Evolutionary conservation across 2,113 vertebrate species (phyloP), one percentile per base, ranked within the genome.

Genomic region (Gasterosteus aculeatus): DNA sequence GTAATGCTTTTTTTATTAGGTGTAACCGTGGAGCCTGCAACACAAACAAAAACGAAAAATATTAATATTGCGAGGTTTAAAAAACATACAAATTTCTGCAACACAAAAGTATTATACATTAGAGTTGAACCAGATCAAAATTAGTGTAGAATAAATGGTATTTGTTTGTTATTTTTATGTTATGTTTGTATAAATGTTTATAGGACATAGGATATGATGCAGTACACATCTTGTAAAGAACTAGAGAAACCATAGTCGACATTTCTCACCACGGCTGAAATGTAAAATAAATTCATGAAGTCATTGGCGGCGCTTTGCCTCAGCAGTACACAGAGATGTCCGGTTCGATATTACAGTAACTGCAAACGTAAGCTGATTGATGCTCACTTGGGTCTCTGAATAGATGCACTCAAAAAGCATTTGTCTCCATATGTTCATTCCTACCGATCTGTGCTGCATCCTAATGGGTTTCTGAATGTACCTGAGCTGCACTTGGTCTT

Each of bases 401-500:
- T 56, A 61, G 39, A 42, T 47, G 35, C 53, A 47, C 69, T 78
- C 44, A 41, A 54, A 63, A 63, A 63, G 10, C 7, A 15, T n/a
- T 44, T 22, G 31, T 35, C 22, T 64, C 12, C 15, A 18, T 10
- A 26, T 57, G 5, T 71, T 67, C 72, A 35, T 80, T 53, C 33
- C 11, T 39, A 18, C 3, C 10, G 19, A 42, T 26, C 31, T 2
- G n/a, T n/a, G 39, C 49, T 39, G 9, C 49, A 57, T 41, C 14
- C 2, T 1, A 14, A 51, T 5, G 4, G 39, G 33, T 35, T 81
- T 80, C 61, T 60, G 35, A 26, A 76, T 35, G 53, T 83, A 98
- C 97, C 96, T 97, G 96, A 78, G 92, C 95, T 72, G 96, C 95
- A 47, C 95, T 97, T 5, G 97, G 97, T 51, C 97, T 93, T 78